Evolutionary conservation across 2,888 invertebrate species (phyloP), one percentile per base, ranked within the genome.

Genomic region (Agriopis leucophaearia): DNA sequence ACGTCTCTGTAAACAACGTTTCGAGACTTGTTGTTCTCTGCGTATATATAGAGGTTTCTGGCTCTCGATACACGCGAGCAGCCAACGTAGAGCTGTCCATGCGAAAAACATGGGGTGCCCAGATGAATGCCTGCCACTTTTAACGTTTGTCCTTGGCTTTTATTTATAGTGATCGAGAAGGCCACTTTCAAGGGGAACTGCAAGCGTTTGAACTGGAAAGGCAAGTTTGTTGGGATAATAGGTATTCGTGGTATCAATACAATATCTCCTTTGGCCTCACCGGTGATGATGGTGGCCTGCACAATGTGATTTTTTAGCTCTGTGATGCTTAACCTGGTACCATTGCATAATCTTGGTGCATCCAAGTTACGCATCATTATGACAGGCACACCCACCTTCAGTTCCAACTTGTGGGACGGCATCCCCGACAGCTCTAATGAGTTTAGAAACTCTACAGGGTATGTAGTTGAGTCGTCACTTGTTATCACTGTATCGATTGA

Each of bases 191-290:
- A 58, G 16, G 77, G 75, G 57, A 78, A 78, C 69, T 78, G 78
- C 62, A 78, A 48, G 27, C 74, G 52, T 69, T 75, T 76, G 68
- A 77, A 78, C 16, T 76, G 54, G 44, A 79, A 75, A 54, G 78
- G 77, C 42, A 80, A 73, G 57, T 79, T 73, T 12, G 66, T 78
- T 44, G 76, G 78, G 56, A 79, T 79, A 16, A 78, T 75, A 61
- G 77, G 77, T 44, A 79, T 79, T 36, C 78, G 76, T 8, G 77
- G 79, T 56, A 78, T 78, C 47, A 80, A 57, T 51, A 80, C 78
- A 60, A 64, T 70, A 27, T 75, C 75, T 71, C 76, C 77, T 45
- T 77, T 76, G 40, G 73, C 74, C 64, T 52, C 69, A 65, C 79
- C 80, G 36, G 76, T 76, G 40, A 79, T 52, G 42, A 79, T 78